phyloP scores from a whole-genome alignment of 2,113 vertebrate genomes.

The Recurvirostra avosetta region DNA sequence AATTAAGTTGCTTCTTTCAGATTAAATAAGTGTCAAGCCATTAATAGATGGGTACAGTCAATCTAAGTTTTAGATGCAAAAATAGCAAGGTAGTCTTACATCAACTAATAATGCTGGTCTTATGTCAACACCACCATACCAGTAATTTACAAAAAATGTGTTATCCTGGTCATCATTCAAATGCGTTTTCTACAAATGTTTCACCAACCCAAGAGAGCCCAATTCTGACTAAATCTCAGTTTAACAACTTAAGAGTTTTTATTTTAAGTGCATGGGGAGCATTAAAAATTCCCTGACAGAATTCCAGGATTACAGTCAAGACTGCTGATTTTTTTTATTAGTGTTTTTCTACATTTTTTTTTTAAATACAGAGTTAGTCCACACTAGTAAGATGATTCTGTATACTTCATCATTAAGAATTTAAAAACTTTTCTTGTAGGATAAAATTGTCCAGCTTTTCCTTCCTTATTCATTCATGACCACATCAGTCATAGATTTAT shows the following conservation, averaged over 20 bases:
- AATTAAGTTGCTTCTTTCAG: not conserved
- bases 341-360: not conserved
- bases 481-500: not conserved
- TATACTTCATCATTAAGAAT: not conserved
- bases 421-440: not conserved
- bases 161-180: not conserved
- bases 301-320: not conserved
- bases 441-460: not conserved
- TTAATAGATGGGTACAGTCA: not conserved
- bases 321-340: not conserved
- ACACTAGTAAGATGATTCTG: not conserved
- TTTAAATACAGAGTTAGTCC: not conserved
- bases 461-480: not conserved
- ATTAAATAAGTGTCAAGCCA: not conserved
- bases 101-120: not conserved
- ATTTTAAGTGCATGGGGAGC: not conserved
- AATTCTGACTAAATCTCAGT: not conserved
- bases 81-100: not conserved
- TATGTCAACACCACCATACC: not conserved
- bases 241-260: not conserved
- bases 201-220: not conserved
- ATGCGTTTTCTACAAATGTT: not conserved
- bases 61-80: not conserved
- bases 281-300: not conserved
- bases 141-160: not conserved